Base-by-base conservation (phyloP, 2,888 invertebrate genomes). In the Dascillus cervinus region DNA sequence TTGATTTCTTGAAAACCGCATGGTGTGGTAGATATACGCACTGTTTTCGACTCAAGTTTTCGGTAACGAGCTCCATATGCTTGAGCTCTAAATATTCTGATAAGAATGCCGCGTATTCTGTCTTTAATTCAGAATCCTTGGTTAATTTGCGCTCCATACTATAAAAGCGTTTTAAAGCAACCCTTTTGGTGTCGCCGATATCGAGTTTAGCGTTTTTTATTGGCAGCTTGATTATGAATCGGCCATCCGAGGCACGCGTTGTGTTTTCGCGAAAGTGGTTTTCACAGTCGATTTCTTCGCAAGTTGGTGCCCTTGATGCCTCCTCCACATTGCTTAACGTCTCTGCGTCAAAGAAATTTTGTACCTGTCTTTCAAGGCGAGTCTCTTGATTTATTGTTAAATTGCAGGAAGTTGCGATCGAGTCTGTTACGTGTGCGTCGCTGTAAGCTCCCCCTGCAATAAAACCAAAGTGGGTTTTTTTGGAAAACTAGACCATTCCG, bases 61-160 rank as follows among this genome's bases (percentile, higher is more conserved):
- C n/a, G n/a, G n/a, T n/a, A n/a, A n/a, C n/a, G n/a, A n/a, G n/a
- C n/a, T n/a, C 17, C 44, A 48, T 52, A 15, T 49, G 47, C 21
- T 32, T 35, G 27, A 43, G 22, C 2, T 26, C n/a, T 11, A 29
- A 12, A 15, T 49, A 47, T 27, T 49, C 44, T 8, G 37, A 13
- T 37, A 48, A 46, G 12, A 50, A 47, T 8, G 39, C 11, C 4
- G 17, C 10, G 28, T 49, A 50, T 25, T 44, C 33, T 6, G 6
- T 12, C 17, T 31, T 40, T 11, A 46, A 15, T 19, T 27, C 13
- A 6, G 33, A 26, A 19, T 44, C 22, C 12, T 28, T 37, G 8
- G n/a, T 20, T 11, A 46, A 32, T 25, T 37, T 39, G 14, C 29
- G 26, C 39, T 49, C 45, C 10, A 49, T 17, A 4, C 32, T 11